Base-by-base conservation (phyloP, 2,797 vertebrate genomes). In the Eutrigla gurnardus region DNA sequence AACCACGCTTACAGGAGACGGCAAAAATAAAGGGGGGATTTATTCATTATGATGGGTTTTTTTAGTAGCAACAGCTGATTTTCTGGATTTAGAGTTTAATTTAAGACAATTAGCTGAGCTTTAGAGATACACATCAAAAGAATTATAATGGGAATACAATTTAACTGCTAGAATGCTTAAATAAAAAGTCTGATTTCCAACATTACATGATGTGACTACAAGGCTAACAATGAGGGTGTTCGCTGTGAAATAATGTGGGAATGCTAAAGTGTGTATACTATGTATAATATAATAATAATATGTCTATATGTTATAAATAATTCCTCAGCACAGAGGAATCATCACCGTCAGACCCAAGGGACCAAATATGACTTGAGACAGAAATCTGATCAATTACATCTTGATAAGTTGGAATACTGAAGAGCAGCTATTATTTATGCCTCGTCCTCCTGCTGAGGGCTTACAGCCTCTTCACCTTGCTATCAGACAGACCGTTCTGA, bases 361-460 rank as follows among this genome's bases (percentile, higher is more conserved):
- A 17, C 17, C 46, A 47, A 17, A 49, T 8, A n/a, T 8, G 14
- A 55, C 17, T 13, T 33, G 11, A 33, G 25, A 25, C 25, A 25
- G 25, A 53, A 33, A 40, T 47, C 2, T 61, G 11, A 47, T 40
- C 18, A 40, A 54, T 40, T 12, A 12, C n/a, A 14, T 36, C 7
- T 36, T 40, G 25, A 14, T 17, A 39, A 73, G 18, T 35, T 47
- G 32, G 17, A 25, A 45, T 25, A 42, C 25, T 33, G 6, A 63
- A n/a, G n/a, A 59, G 65, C 61, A 64, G 57, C 32, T 35, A 5
- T 9, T 35, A 25, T 58, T 55, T 55, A 17, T 17, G 18, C 6
- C 60, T 76, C 70, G 54, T 66, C 68, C 75, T 81, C 71, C 76
- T 64, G 74, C 70, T 80, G 75, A 70, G 67, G 75, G 77, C 88